Conservation (phyloP, 2,113 vertebrate species). For the Recurvirostra avosetta region DNA sequence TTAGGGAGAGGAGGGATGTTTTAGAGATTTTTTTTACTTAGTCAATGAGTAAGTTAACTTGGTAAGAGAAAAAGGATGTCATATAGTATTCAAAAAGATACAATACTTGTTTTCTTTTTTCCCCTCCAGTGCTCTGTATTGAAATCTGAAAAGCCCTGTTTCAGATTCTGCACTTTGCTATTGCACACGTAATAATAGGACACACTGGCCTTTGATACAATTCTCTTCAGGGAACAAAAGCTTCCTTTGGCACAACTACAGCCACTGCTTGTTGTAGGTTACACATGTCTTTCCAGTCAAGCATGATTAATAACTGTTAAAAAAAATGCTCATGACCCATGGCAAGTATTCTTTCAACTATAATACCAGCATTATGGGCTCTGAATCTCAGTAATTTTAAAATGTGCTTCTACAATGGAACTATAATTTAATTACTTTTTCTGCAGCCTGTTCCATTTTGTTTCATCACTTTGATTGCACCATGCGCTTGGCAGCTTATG, state of each 20-base stretch:
- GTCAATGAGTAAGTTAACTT: slow-evolving; percentile 11
- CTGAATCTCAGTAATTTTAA: slow-evolving; percentile 65
- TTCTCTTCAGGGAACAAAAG: slow-evolving; percentile 66
- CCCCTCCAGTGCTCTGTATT: slow-evolving; percentile 15
- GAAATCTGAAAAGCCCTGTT: slow-evolving; percentile 55
- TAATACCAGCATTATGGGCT: slow-evolving; percentile 66
- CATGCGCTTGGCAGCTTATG: slow-evolving; percentile 51
- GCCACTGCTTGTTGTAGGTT: slow-evolving; percentile 63
- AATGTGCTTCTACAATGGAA: slow-evolving; percentile 67
- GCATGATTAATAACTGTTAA: slow-evolving; percentile 69
- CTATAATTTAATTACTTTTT: slow-evolving; percentile 72
- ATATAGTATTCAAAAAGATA: background rate
- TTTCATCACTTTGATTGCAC: slow-evolving; percentile 67
- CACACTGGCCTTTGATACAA: slow-evolving; percentile 67
- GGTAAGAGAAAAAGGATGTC: slow-evolving; percentile 43
- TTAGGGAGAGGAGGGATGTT: background rate
- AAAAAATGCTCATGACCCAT: slow-evolving; percentile 66
- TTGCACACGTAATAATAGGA: slow-evolving; percentile 59
- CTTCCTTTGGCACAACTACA: slow-evolving; percentile 66
- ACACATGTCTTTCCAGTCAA: slow-evolving; percentile 69
- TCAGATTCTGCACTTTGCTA: slow-evolving; percentile 44
- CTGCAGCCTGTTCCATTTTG: slow-evolving; percentile 68
- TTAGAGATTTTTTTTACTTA: background rate
- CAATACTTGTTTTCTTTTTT: slow-evolving; percentile 52
- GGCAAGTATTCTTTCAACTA: slow-evolving; percentile 69